Evolutionary conservation across 2,888 invertebrate species (phyloP), one percentile per base, ranked within the genome.

Genomic region (Drosophila setosimentum): DNA sequence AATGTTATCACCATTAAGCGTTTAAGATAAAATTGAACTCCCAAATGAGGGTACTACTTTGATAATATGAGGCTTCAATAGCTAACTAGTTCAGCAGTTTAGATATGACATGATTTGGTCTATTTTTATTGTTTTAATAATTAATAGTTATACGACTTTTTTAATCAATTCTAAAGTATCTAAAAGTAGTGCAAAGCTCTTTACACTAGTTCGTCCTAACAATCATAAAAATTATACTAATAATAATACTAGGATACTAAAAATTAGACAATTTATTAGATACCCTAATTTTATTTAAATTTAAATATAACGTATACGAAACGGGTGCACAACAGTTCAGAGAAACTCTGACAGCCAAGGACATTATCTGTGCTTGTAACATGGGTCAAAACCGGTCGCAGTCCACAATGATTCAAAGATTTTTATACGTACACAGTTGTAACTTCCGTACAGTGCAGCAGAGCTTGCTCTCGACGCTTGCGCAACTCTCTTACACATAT

Each of bases 361-460:
- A 84, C 89, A 65, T 62, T 32, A 40, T 10, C 53, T 63, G 65
- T 29, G 64, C 61, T 74, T 64, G 58, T 42, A 21, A 48, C 51
- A 21, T 67, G 59, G 63, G 45, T 68, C 51, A 51, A 60, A 88
- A 86, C 88, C 86, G 68, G 83, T 86, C 57, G 59, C 37, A 55
- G 59, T 45, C 55, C 55, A 50, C 40, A 30, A 54, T 37, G 10
- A 59, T 42, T 51, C 29, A 50, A 40, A 45, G 27, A 55, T 58
- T 58, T 30, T 49, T 33, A 21, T n/a, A 45, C 54, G 16, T n/a
- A 45, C 55, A 57, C 75, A 78, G 73, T 81, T 74, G 87, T 60
- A 42, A 73, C 81, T 87, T 85, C 87, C 84, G 89, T 82, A 84
- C 78, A 66, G 45, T 42, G 67, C 53, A 24, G 29, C 21, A 50